A percentile compares a stretch with the other conserved stretches of the same genome.
phyloP scores from a whole-genome alignment of 2,888 invertebrate genomes.

The Strigamia crassipes region DNA sequence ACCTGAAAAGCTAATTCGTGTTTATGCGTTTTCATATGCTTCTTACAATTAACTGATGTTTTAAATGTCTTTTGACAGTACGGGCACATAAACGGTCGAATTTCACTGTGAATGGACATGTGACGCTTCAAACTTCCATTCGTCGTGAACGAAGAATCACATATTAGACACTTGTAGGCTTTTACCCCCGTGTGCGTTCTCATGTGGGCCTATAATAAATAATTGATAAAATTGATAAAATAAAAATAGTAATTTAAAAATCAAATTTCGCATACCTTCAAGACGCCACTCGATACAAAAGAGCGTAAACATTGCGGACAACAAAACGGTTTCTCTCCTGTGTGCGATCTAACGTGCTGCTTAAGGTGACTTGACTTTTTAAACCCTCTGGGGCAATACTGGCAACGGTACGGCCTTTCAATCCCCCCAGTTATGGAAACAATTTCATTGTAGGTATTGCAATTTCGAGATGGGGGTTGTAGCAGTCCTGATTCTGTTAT shows the following conservation, averaged over 20 bases:
- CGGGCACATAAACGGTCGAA: conserved; percentile 65
- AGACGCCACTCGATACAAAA: conserved; percentile 65
- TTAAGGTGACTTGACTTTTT: conserved; percentile 66
- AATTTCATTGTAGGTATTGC: not conserved
- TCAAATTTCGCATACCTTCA: conserved; percentile 59
- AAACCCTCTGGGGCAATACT: conserved; percentile 61
- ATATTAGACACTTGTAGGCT: conserved; percentile 63
- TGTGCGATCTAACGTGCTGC: conserved; percentile 62
- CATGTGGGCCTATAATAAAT: conserved; percentile 56
- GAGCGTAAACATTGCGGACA: conserved; percentile 59
- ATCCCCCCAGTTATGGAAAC: conserved; percentile 54
- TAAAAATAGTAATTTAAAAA: not conserved
- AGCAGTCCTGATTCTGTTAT: conserved; percentile 63
- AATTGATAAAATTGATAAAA: too few species aligned
- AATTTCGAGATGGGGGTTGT: conserved; percentile 55
- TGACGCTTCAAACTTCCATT: conserved; percentile 65
- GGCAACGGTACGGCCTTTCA: conserved; percentile 63
- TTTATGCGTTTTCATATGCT: conserved; percentile 69
- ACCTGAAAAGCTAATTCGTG: conserved; percentile 62
- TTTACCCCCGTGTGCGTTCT: conserved; percentile 60
- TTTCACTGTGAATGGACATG: conserved; percentile 62
- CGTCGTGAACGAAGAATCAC: conserved; percentile 64
- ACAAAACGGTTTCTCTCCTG: conserved; percentile 61
- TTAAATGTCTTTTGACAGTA: conserved; percentile 68
- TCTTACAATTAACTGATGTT: conserved; percentile 66